Evolutionary conservation across 2,113 vertebrate species (phyloP), one percentile per base, ranked within the genome.

Genomic region (Spilogale gracilis): DNA sequence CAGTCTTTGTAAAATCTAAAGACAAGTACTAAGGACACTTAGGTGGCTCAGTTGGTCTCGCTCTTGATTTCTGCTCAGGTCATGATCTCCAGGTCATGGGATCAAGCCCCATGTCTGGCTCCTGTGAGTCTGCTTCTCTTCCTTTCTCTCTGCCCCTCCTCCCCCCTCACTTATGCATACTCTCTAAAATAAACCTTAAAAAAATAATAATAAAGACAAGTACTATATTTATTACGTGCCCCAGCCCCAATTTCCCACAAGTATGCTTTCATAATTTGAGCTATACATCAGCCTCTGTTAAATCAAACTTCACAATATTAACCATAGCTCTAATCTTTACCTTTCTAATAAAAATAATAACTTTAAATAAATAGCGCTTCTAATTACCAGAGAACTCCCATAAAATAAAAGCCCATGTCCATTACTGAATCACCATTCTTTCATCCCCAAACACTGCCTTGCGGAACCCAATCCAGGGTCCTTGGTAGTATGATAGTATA

Each of bases 271-370:
- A 89, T 52, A 94, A 97, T 89, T n/a, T 93, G 50, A 93, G 52
- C 17, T 83, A 95, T 48, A 91, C 89, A 71, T 25, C 69, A 93
- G 61, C 5, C 85, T 94, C 89, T 97, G n/a, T 92, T 94, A 76
- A 95, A 74, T 94, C 74, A 89, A 86, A 95, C 90, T 93, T 96
- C 76, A 78, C 30, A 96, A 95, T 95, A 95, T 92, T 94, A 97
- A 92, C 23, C 61, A 86, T 1, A 96, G 14, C 95, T 89, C 38
- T 69, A 96, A 94, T 63, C 50, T 93, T 94, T 25, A 86, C 25
- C 65, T 98, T 93, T 91, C 13, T 86, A 97, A 93, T 78, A 87
- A 95, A 97, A 91, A 63, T 85, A 96, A 87, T 83, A 81, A 5
- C 21, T 96, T 83, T 92, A 88, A 95, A 92, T 92, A 88, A 95